These are phyloP conservation scores for Daktulosphaira vitifoliae DNA, from an alignment of 1,140 invertebrate species.

Conservation along the genomic window DNA sequence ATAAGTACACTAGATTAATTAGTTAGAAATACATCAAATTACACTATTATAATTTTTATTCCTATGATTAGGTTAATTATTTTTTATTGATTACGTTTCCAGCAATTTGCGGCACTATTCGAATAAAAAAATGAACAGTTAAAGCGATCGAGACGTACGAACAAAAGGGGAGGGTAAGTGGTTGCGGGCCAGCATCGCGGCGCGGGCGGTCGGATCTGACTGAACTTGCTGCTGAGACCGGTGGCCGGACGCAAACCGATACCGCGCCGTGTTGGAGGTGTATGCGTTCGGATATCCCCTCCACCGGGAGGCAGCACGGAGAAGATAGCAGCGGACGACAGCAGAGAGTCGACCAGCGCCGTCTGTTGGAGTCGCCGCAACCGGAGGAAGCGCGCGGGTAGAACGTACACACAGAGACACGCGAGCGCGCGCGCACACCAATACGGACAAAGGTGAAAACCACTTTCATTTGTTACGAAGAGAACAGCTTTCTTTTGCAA, in stretches of 20 bases:
- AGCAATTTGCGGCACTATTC: no score
- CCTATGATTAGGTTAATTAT: no score
- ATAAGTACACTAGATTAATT: no score
- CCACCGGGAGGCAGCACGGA: background rate
- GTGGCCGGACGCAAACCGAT: background rate
- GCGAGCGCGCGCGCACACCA: background rate
- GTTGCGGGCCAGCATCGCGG: constrained; percentile 26
- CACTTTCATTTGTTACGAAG: constrained; percentile 31
- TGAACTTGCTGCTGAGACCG: background rate
- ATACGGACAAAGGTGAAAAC: constrained; percentile 16
- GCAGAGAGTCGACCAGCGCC: background rate
- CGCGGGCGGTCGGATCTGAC: constrained; percentile 25
- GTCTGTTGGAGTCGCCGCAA: background rate
- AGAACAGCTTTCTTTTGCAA: constrained; percentile 27
- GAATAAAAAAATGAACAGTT: no score
- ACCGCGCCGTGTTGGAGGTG: background rate
- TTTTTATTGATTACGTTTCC: no score
- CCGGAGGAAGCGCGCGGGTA: background rate
- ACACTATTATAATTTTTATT: no score
- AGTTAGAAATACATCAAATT: no score
- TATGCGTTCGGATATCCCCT: background rate
- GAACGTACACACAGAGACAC: background rate
- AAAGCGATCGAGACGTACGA: no score
- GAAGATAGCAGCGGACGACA: background rate
- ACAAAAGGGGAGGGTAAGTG: no score